Evolutionary conservation across 2,888 invertebrate genomes (phyloP).

Genomic region (Alsophila aescularia): DNA sequence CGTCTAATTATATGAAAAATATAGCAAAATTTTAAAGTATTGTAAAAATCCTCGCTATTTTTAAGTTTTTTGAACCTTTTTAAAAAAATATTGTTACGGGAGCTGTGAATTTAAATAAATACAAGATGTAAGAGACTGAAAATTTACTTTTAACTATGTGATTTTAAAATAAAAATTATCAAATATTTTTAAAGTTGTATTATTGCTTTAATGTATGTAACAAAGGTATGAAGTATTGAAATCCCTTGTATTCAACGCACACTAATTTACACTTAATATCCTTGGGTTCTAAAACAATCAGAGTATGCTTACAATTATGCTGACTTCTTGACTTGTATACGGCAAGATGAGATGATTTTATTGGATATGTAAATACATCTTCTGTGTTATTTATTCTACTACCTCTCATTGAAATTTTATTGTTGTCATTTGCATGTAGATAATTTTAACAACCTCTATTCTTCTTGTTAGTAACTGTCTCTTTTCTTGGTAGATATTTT

Average conservation of each 20-base stretch:
- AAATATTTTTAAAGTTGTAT: slow-evolving; percentile 17
- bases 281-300: slow-evolving; percentile 18
- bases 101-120: no score
- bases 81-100: no score
- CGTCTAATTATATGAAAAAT: no score
- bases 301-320: slow-evolving; percentile 15
- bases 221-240: slow-evolving; percentile 17
- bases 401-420: slow-evolving; percentile 1
- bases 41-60: no score
- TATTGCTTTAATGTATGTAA: no score
- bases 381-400: slow-evolving; percentile 12
- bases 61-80: no score
- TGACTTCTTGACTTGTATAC: slow-evolving; percentile 14
- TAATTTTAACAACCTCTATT: slow-evolving; percentile 5
- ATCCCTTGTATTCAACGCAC: background rate
- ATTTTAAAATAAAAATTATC: background rate
- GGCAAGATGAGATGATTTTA: no score
- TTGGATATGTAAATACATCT: slow-evolving; percentile 17
- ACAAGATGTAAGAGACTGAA: no score
- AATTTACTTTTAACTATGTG: no score
- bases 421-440: slow-evolving; percentile 3
- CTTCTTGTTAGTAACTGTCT: slow-evolving; percentile 7
- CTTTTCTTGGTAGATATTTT: slow-evolving; percentile 10
- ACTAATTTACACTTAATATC: slow-evolving; percentile 20
- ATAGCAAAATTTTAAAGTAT: no score